Conservation (phyloP, 2,888 invertebrate genomes). For the Petrolisthes manimaculis region DNA sequence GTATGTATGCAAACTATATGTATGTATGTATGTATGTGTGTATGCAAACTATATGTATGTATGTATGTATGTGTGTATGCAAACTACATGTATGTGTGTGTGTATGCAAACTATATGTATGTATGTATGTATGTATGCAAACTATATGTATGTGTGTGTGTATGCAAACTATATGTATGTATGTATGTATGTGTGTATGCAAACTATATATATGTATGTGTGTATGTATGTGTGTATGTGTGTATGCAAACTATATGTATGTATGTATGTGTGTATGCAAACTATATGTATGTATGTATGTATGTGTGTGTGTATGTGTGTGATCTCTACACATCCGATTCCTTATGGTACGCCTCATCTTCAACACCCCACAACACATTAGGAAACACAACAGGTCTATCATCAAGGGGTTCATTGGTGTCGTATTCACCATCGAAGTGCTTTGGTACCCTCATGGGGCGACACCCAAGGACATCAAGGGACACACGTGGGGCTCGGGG, state of each 20-base stretch:
- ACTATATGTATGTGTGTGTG: too few species aligned
- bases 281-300: neutral
- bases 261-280: too few species aligned
- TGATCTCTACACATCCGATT: conserved; percentile 29
- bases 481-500: neutral
- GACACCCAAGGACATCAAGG: conserved; percentile 23
- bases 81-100: too few species aligned
- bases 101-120: too few species aligned
- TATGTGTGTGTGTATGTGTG: neutral
- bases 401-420: conserved; percentile 63
- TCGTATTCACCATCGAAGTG: conserved; percentile 60
- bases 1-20: too few species aligned
- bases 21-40: too few species aligned
- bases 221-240: neutral
- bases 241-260: too few species aligned
- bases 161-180: too few species aligned
- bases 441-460: conserved; percentile 39
- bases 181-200: neutral
- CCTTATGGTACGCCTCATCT: neutral
- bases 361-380: conserved; percentile 60
- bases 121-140: too few species aligned
- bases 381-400: conserved; percentile 60
- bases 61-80: too few species aligned
- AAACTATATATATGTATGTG: too few species aligned
- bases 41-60: too few species aligned